Conservation (phyloP, 2,888 invertebrate genomes). For the Cosmia trapezina region DNA sequence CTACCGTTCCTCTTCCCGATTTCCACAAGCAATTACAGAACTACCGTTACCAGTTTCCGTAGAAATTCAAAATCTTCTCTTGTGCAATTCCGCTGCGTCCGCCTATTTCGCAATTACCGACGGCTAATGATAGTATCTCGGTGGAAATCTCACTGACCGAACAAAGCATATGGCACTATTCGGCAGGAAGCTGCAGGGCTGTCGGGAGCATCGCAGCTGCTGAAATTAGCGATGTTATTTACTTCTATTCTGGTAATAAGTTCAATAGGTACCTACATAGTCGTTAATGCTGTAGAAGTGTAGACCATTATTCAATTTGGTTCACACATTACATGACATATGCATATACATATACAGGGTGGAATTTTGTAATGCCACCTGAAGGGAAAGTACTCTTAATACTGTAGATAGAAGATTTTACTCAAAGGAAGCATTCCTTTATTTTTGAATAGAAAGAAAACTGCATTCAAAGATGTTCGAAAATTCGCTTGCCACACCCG, state of each 20-base stretch:
- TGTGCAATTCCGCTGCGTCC: conserved; percentile 21
- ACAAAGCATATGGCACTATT: conserved; percentile 54
- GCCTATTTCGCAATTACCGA: conserved; percentile 48
- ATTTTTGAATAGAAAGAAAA: too few relatives aligned
- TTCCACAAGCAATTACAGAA: conserved; percentile 13
- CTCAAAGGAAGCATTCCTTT: too few relatives aligned
- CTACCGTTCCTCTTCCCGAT: background rate
- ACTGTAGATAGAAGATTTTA: too few relatives aligned
- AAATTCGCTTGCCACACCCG: too few relatives aligned
- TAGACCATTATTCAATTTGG: background rate
- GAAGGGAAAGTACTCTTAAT: too few relatives aligned
- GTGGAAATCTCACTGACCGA: conserved; percentile 59
- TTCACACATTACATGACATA: background rate
- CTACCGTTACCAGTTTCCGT: conserved; percentile 24
- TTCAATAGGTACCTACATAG: background rate
- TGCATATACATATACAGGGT: too few relatives aligned
- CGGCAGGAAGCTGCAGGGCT: conserved; percentile 43
- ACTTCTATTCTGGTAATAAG: background rate
- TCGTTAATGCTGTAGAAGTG: background rate
- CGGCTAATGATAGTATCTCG: conserved; percentile 58
- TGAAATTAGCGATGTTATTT: background rate
- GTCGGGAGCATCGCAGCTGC: conserved; percentile 9
- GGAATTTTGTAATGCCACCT: too few relatives aligned
- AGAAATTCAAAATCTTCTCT: conserved; percentile 41
- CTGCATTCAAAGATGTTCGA: too few relatives aligned